Conservation (phyloP, 1,140 invertebrate species). For the Anthonomus grandis region DNA sequence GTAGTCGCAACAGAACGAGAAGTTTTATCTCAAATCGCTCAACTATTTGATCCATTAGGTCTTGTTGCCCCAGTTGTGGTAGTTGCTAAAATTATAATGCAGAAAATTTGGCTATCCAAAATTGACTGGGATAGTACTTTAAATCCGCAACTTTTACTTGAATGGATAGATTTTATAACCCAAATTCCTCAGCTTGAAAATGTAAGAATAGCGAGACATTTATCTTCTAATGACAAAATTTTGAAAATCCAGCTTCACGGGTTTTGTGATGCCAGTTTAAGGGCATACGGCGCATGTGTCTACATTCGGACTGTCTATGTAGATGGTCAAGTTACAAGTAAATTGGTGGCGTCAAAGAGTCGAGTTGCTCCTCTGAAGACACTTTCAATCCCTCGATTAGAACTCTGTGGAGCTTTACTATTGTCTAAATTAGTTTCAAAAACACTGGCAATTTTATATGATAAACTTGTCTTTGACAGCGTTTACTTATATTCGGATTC, state of each 20-base stretch:
- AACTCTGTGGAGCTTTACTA: slow-evolving; percentile 29
- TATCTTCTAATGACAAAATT: too few species aligned
- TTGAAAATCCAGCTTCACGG: slow-evolving; percentile 28
- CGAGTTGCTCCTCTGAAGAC: slow-evolving; percentile 27
- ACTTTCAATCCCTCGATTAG: slow-evolving; percentile 27
- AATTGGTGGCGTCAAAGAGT: slow-evolving; percentile 18
- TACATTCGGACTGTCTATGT: slow-evolving; percentile 34
- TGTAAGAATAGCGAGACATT: too few species aligned
- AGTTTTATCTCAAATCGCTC: too few species aligned
- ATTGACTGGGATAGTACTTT: too few species aligned
- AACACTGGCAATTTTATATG: not conserved
- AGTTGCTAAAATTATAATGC: too few species aligned
- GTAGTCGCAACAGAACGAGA: too few species aligned
- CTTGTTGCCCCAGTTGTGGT: too few species aligned
- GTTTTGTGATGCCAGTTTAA: slow-evolving; percentile 42
- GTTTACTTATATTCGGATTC: slow-evolving; percentile 11
- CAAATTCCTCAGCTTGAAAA: too few species aligned
- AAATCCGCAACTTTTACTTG: too few species aligned
- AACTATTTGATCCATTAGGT: too few species aligned
- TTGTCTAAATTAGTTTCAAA: slow-evolving; percentile 13
- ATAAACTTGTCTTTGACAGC: not conserved
- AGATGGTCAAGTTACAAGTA: not conserved
- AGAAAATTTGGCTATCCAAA: too few species aligned
- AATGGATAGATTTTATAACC: too few species aligned
- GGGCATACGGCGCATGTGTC: slow-evolving; percentile 40